A percentile compares a stretch with the other conserved stretches of the same genome.
phyloP scores from a whole-genome alignment of 2,113 vertebrate species.

The Oophaga pumilio region DNA sequence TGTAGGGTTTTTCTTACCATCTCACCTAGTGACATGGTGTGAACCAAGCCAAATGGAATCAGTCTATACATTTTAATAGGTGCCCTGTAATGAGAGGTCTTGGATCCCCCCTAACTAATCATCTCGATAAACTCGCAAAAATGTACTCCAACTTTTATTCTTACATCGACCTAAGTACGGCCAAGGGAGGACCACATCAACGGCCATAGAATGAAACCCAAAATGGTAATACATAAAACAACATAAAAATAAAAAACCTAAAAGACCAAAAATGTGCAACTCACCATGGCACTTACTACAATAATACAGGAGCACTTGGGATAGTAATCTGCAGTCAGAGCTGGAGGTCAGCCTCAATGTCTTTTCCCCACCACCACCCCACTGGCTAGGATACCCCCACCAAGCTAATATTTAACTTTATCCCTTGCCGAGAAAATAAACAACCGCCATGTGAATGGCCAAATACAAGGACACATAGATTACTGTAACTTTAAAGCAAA shows the following conservation, averaged over 20 bases:
- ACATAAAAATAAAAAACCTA: not conserved
- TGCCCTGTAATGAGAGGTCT: not conserved
- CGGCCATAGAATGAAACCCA: not conserved
- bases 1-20: no score
- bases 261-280: not conserved
- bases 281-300: not conserved
- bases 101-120: not conserved
- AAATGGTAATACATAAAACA: not conserved
- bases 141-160: no score
- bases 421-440: constrained; percentile 47
- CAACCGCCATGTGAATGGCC: constrained; percentile 21
- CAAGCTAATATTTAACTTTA: constrained; percentile 56
- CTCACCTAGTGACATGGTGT: no score
- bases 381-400: not conserved
- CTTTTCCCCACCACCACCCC: not conserved
- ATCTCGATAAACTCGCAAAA: no score
- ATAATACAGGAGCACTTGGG: not conserved
- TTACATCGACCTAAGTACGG: no score
- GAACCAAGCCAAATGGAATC: no score
- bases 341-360: not conserved
- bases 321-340: not conserved
- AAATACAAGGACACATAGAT: constrained; percentile 38
- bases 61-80: not conserved
- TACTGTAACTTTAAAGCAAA: constrained; percentile 50
- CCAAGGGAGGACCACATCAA: not conserved